Conservation (phyloP, 2,113 vertebrate species). For the Takifugu bimaculatus region DNA sequence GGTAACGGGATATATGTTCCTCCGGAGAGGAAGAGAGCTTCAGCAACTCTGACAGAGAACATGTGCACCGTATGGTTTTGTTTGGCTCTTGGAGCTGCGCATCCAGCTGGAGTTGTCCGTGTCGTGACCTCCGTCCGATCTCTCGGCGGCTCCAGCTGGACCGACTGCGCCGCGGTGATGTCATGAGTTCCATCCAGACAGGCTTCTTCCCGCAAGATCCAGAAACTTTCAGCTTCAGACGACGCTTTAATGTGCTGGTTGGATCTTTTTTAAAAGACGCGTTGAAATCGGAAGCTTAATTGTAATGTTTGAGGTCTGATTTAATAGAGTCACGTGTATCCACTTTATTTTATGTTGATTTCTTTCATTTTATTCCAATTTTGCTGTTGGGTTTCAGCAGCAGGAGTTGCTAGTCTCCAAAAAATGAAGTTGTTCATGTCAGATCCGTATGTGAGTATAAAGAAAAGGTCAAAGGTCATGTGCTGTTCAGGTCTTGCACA, state of each 20-base stretch:
- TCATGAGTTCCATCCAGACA: constrained; percentile 4
- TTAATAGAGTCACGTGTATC: not conserved
- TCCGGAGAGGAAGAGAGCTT: constrained; percentile 28
- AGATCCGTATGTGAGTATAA: too few relatives aligned
- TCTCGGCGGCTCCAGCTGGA: constrained; percentile 25
- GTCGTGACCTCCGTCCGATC: constrained; percentile 9
- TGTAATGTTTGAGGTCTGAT: not conserved
- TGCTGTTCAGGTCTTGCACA: not conserved
- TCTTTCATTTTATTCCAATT: not conserved
- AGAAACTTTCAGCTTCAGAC: not conserved
- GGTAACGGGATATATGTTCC: constrained; percentile 40
- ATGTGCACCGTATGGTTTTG: constrained; percentile 18
- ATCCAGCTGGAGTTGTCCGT: constrained; percentile 28
- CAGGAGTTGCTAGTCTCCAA: too few relatives aligned
- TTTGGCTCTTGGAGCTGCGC: constrained; percentile 29
- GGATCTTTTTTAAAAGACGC: not conserved
- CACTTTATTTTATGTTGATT: not conserved
- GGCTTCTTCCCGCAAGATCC: not conserved
- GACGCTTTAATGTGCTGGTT: not conserved
- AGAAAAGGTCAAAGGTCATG: too few relatives aligned
- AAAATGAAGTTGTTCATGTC: too few relatives aligned
- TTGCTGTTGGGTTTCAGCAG: not conserved
- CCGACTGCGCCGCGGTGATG: constrained; percentile 6
- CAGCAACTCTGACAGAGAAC: constrained; percentile 3
- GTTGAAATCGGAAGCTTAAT: not conserved